A percentile compares a stretch with the other conserved stretches of the same genome.
These are phyloP conservation scores for Gallinago paraguaiae DNA, from an alignment of 2,113 vertebrate genomes.

Conservation along the genomic window DNA sequence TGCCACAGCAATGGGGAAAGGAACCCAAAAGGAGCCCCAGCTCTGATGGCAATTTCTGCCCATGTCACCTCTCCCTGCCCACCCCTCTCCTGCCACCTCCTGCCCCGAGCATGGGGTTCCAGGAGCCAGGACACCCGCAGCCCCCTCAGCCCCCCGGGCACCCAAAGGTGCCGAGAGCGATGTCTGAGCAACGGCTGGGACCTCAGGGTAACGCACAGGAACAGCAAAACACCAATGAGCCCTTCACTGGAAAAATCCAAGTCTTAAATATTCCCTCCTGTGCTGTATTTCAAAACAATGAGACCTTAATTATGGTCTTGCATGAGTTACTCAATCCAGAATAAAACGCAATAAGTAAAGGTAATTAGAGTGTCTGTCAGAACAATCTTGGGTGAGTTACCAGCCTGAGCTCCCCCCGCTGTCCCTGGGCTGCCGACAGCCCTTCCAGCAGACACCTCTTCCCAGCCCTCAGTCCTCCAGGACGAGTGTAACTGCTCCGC, in stretches of 20 bases:
- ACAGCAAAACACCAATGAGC: background rate
- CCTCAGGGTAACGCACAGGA: background rate
- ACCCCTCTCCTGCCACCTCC: background rate
- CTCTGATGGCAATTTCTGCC: background rate
- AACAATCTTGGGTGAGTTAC: constrained; percentile 43
- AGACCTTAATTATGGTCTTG: constrained; percentile 1
- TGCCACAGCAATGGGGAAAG: background rate
- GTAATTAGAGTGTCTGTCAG: constrained; percentile 53
- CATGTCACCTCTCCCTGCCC: background rate
- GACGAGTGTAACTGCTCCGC: background rate
- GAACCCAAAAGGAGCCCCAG: background rate
- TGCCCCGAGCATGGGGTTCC: accelerated
- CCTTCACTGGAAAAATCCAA: constrained; percentile 13
- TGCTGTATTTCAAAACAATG: constrained; percentile 26
- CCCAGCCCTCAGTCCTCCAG: background rate
- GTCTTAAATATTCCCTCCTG: background rate
- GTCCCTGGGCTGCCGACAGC: constrained; percentile 34
- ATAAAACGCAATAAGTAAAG: constrained; percentile 20
- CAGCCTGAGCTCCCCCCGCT: constrained; percentile 4
- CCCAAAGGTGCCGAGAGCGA: background rate
- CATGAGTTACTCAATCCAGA: background rate
- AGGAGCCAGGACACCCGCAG: background rate
- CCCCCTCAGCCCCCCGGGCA: background rate
- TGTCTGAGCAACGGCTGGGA: background rate
- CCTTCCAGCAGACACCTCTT: constrained; percentile 1